These are phyloP conservation scores for Heterotis niloticus DNA, from an alignment of 2,113 vertebrate species.

Conservation along the genomic window DNA sequence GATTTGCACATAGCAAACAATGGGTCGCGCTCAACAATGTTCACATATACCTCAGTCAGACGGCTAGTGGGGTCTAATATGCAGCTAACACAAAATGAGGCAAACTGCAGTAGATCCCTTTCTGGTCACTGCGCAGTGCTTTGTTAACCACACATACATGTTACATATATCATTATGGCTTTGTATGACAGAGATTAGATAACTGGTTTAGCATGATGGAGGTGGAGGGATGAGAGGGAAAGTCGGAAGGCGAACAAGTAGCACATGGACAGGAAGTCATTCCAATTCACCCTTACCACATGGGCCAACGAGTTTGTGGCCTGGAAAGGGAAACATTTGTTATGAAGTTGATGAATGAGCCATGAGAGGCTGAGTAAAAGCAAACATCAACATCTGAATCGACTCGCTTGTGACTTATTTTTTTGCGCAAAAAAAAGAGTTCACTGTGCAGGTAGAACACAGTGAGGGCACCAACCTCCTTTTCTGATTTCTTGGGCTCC, in stretches of 20 bases:
- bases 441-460: not conserved
- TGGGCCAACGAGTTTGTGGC: constrained; percentile 22
- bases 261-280: constrained; percentile 10
- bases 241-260: not conserved
- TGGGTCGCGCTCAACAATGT: not conserved
- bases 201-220: constrained; percentile 10
- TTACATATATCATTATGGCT: not conserved
- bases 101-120: not conserved
- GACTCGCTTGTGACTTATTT: not conserved
- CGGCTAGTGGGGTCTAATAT: not conserved
- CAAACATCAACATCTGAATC: constrained; percentile 12
- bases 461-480: constrained; percentile 71
- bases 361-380: not conserved
- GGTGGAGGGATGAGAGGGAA: not conserved
- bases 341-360: constrained; percentile 24
- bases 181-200: not conserved
- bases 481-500: constrained; percentile 95
- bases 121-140: not conserved
- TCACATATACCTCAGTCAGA: not conserved
- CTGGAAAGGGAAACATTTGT: constrained; percentile 18
- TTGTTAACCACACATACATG: not conserved
- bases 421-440: too few relatives aligned
- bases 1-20: not conserved
- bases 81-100: not conserved
- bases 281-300: constrained; percentile 19